Evolutionary conservation across 2,113 vertebrate species (phyloP), one percentile per base, ranked within the genome.

Genomic region (Eretmochelys imbricata): DNA sequence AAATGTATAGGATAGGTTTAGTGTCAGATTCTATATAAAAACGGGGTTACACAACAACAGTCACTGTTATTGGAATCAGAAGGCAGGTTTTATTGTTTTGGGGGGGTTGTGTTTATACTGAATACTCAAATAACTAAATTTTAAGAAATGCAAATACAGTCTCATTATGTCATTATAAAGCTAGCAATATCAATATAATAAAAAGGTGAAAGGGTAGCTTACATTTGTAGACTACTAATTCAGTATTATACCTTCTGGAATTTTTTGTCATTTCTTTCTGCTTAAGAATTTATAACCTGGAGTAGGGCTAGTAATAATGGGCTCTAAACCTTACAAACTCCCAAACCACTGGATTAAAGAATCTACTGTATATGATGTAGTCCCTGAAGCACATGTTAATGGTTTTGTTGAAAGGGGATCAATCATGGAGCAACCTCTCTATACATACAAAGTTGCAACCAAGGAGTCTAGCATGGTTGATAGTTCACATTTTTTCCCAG

Each of bases 331-430:
- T 84, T 96, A 91, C 87, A 94, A 93, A 94, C 75, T 95, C 87
- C 81, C 85, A 93, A 87, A 95, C 81, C 79, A 88, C 62, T 65
- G 89, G 90, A 95, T 97, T 96, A 97, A 97, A 95, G 83, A 95
- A 95, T 89, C 46, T 95, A 76, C 65, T 92, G 72, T 95, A 91
- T 92, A 85, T 79, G 89, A 6, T 91, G 85, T 93, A 91, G 93
- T 94, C 90, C 96, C 97, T 95, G 91, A 96, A 96, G 96, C 96
- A 92, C 53, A 82, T n/a, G 93, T 95, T 95, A 97, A 97, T 97
- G 62, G 89, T 80, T 96, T 50, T 93, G 81, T 87, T 93, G 92
- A 95, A 91, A 94, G 69, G 24, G 5, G 93, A 96, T 96, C 95
- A 96, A 88, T 97, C 96, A 97, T 88, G 84, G 1, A 93, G 83